Evolutionary conservation across 2,113 vertebrate genomes (phyloP).

Genomic region (Albula goreensis): DNA sequence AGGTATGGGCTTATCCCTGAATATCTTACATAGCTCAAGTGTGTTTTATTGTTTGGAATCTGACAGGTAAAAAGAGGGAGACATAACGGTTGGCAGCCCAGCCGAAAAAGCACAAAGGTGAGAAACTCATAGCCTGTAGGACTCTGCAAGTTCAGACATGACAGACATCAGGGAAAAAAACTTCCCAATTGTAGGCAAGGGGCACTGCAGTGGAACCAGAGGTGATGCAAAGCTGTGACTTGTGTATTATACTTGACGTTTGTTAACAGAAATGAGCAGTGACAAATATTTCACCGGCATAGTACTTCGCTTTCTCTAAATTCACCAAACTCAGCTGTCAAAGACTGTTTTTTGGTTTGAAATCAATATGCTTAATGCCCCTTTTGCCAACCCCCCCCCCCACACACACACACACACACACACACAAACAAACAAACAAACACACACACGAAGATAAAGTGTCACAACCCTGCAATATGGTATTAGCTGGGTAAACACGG

Average conservation of each 20-base stretch:
- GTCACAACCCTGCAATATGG: background rate
- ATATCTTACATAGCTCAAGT: background rate
- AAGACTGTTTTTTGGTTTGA: too few species aligned
- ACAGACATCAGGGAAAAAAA: background rate
- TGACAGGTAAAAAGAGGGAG: background rate
- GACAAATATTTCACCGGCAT: too few species aligned
- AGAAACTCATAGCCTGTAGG: background rate
- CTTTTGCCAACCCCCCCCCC: background rate
- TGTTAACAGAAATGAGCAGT: background rate
- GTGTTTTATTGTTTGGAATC: background rate
- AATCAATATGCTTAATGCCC: background rate
- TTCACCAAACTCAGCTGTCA: too few species aligned
- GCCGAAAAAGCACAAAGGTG: background rate
- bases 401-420: background rate
- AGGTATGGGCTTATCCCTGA: background rate
- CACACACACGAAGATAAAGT: background rate
- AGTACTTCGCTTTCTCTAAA: too few species aligned
- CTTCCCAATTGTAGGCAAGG: background rate
- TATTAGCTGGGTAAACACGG: background rate
- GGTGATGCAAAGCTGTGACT: background rate
- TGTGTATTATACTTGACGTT: background rate
- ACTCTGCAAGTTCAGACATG: background rate
- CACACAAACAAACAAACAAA: background rate
- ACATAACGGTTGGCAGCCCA: background rate
- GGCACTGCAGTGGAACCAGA: background rate